Evolutionary conservation across 1,140 invertebrate genomes (phyloP).

Genomic region (Semibalanus balanoides): DNA sequence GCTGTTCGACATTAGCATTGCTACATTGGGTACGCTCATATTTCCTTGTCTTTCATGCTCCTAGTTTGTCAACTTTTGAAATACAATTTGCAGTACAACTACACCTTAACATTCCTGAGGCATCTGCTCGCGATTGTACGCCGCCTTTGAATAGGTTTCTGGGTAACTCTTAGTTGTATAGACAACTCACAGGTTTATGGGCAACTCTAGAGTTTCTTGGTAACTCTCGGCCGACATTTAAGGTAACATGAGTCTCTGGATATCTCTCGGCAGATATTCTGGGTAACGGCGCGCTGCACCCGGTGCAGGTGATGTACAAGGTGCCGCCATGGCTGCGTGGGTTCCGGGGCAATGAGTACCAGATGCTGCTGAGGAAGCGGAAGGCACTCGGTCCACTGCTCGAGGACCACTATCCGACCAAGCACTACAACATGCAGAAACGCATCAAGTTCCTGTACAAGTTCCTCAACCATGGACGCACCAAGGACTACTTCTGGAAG

Average conservation of each 20-base stretch:
- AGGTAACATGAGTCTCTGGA: neutral
- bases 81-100: too few species aligned
- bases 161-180: too few species aligned
- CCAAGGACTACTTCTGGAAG: conserved; percentile 32
- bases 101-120: too few species aligned
- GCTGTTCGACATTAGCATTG: too few species aligned
- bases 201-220: too few species aligned
- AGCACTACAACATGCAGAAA: conserved; percentile 56
- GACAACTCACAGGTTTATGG: too few species aligned
- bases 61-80: too few species aligned
- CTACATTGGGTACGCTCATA: too few species aligned
- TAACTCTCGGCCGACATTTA: too few species aligned
- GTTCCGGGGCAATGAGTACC: conserved; percentile 71
- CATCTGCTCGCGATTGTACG: too few species aligned
- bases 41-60: too few species aligned
- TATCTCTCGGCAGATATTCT: conserved; percentile 48
- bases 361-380: conserved; percentile 51
- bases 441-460: conserved; percentile 55
- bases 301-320: conserved; percentile 62
- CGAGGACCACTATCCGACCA: conserved; percentile 48
- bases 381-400: conserved; percentile 45
- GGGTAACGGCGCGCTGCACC: conserved; percentile 63
- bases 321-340: conserved; percentile 75
- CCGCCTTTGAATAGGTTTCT: too few species aligned
- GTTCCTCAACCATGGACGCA: conserved; percentile 57